These are phyloP conservation scores for Pachypanchax playfairii DNA, from an alignment of 2,113 vertebrate genomes.

Conservation along the genomic window DNA sequence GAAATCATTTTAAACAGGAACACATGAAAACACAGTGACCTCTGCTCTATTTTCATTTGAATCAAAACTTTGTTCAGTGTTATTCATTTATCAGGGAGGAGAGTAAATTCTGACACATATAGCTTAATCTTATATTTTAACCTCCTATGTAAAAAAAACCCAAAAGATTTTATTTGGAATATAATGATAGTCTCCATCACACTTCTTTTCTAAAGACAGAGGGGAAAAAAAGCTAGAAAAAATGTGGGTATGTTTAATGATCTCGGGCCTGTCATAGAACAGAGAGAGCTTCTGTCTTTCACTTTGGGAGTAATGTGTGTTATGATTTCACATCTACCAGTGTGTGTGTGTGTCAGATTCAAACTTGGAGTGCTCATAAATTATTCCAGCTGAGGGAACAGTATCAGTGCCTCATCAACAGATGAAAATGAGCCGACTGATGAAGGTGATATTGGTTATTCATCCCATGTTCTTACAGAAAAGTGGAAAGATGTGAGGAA, in stretches of 20 bases:
- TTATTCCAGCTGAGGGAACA: conserved; percentile 40
- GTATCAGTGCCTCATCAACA: conserved; percentile 23
- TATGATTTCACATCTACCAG: conserved; percentile 22
- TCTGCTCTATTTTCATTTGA: no score
- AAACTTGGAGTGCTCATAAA: conserved; percentile 35
- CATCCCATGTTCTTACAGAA: not conserved
- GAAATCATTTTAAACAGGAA: no score
- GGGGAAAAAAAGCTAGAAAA: conserved; percentile 8
- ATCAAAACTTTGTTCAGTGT: no score
- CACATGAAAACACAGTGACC: no score
- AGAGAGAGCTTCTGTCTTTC: conserved; percentile 44
- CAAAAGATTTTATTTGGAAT: conserved; percentile 49
- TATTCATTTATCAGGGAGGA: not conserved
- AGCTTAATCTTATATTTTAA: conserved; percentile 34
- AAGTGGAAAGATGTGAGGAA: not conserved
- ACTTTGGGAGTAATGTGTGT: conserved; percentile 23
- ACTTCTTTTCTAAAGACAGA: conserved; percentile 19
- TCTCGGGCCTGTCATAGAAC: conserved; percentile 40
- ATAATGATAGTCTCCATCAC: conserved; percentile 27
- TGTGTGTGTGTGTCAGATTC: conserved; percentile 15
- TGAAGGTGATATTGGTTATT: conserved; percentile 7
- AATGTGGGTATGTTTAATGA: conserved; percentile 35
- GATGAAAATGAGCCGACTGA: conserved; percentile 26
- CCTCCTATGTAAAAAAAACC: conserved; percentile 4
- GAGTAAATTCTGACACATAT: conserved; percentile 19